These are phyloP conservation scores for Fissipunctia ypsillon DNA, from an alignment of 2,888 invertebrate genomes.

Conservation along the genomic window DNA sequence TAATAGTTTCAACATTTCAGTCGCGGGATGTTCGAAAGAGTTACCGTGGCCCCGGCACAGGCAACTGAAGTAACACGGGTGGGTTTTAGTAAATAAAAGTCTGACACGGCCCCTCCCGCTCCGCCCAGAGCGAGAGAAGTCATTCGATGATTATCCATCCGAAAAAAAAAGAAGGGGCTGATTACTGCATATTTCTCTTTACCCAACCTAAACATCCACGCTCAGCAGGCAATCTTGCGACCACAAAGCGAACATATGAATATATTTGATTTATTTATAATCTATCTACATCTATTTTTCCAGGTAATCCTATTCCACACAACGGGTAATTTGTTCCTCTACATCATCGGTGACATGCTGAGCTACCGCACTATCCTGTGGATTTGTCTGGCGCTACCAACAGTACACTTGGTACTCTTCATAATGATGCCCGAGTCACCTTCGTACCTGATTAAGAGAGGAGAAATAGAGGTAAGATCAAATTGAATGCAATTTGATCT, in stretches of 20 bases:
- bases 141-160: too few relatives aligned
- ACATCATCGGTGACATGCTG: slow-evolving; percentile 86
- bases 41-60: too few relatives aligned
- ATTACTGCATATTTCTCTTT: too few relatives aligned
- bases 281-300: slow-evolving; percentile 37
- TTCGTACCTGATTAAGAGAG: slow-evolving; percentile 84
- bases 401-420: slow-evolving; percentile 85
- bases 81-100: too few relatives aligned
- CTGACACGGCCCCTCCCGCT: too few relatives aligned
- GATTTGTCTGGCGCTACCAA: slow-evolving; percentile 86
- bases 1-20: neutral
- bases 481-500: neutral
- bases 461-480: slow-evolving; percentile 80
- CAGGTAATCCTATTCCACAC: slow-evolving; percentile 85
- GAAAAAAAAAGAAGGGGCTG: too few relatives aligned
- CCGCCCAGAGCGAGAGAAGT: too few relatives aligned
- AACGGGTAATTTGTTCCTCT: slow-evolving; percentile 87
- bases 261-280: neutral
- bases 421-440: slow-evolving; percentile 92
- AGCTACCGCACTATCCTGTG: slow-evolving; percentile 88
- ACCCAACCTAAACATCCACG: too few relatives aligned
- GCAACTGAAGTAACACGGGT: too few relatives aligned
- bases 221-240: too few relatives aligned
- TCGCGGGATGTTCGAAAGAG: too few relatives aligned
- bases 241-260: too few relatives aligned